Percentiles rank a stretch among this genome's conserved stretches.
phyloP scores from a whole-genome alignment of 2,797 vertebrate species.

The Trachurus trachurus region DNA sequence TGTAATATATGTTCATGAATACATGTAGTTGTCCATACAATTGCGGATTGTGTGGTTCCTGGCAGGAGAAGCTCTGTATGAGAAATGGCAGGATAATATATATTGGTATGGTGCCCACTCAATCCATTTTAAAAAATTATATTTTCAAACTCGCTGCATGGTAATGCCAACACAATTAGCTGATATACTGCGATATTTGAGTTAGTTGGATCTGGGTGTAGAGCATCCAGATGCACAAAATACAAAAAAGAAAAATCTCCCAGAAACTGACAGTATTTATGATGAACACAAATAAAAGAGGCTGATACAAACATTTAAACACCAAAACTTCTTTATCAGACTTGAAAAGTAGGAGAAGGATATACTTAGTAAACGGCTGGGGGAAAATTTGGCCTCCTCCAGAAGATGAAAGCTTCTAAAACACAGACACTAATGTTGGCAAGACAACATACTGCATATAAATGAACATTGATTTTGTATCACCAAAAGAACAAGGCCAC shows the following conservation, averaged over 20 bases:
- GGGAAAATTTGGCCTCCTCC: background rate
- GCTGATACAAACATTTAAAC: constrained; percentile 17
- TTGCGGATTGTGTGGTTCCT: constrained; percentile 23
- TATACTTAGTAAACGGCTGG: constrained; percentile 1
- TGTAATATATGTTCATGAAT: constrained; percentile 7
- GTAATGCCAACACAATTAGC: constrained; percentile 45
- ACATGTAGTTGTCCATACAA: constrained; percentile 34
- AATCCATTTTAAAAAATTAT: constrained; percentile 73
- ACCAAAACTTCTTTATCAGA: background rate
- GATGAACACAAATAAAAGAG: background rate
- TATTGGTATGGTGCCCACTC: constrained; percentile 52
- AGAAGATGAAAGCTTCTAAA: constrained; percentile 7
- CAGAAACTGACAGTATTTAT: background rate
- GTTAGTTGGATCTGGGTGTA: constrained; percentile 4
- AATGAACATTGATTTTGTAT: background rate
- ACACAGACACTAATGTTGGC: constrained; percentile 9
- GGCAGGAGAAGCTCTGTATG: constrained; percentile 19
- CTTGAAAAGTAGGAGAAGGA: background rate
- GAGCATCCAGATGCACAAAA: constrained; percentile 7
- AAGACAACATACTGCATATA: background rate
- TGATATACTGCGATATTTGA: constrained; percentile 24
- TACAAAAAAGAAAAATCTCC: constrained; percentile 5
- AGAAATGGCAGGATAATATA: constrained; percentile 21
- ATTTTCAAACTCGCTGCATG: constrained; percentile 48
- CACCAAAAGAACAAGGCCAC: constrained; percentile 5